Evolutionary conservation across 2,113 vertebrate species (phyloP).

Genomic region (Megaceryle torquata): DNA sequence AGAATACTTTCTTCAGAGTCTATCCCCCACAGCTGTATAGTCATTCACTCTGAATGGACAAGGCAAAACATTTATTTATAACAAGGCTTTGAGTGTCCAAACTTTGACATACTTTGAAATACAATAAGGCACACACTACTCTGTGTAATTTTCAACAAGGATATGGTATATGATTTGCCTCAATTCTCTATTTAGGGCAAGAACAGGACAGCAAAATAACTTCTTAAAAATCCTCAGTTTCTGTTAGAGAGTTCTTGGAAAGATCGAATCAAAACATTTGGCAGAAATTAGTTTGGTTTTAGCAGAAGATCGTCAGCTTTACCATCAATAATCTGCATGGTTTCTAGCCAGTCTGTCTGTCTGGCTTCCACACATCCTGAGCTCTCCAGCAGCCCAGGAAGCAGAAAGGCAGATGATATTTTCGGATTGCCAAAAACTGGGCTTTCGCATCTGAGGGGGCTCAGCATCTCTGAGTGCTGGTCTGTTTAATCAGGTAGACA

Average conservation of each 20-base stretch:
- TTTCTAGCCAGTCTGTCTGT: constrained; percentile 10
- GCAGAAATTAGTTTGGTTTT: constrained; percentile 7
- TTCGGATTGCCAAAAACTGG: background rate
- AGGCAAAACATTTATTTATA: background rate
- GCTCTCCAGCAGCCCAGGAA: background rate
- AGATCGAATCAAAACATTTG: constrained; percentile 37
- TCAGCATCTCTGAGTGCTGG: background rate
- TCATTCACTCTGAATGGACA: background rate
- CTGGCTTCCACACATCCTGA: background rate
- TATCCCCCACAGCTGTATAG: background rate
- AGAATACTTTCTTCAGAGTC: background rate
- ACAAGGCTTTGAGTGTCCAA: background rate
- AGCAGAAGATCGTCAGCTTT: background rate
- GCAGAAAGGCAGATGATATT: background rate
- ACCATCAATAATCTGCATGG: constrained; percentile 3
- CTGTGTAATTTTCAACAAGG: background rate
- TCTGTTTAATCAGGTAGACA: background rate
- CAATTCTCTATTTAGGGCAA: background rate
- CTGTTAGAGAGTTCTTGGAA: background rate
- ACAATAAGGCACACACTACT: background rate
- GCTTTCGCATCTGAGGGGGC: background rate
- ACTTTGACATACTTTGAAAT: background rate
- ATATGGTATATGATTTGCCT: background rate
- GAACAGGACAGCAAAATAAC: background rate
- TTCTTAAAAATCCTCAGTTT: background rate